Evolutionary conservation across 2,888 invertebrate species (phyloP), one percentile per base, ranked within the genome.

Genomic region (Onthophagus sagittarius): DNA sequence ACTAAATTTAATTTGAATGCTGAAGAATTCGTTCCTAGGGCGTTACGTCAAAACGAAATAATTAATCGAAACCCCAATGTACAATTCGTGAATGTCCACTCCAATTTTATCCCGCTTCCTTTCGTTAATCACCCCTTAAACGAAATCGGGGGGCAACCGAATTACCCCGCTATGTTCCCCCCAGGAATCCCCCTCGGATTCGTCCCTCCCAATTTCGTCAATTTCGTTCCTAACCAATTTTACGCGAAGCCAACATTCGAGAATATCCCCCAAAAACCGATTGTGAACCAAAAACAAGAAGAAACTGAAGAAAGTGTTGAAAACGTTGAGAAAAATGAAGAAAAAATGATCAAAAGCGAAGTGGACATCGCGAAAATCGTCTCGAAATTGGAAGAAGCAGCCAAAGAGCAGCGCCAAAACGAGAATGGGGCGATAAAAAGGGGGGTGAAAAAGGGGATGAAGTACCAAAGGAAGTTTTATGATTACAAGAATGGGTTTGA

Each of bases 11-110:
- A 75, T 67, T 77, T 85, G 65, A 85, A 86, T 75, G 86, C 86
- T 3, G 83, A 86, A 81, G 85, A 85, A 78, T 86, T 86, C 77
- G 77, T 86, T n/a, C 86, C 85, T 3, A 80, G 84, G 72, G 79
- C 81, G n/a, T 83, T 83, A 71, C 80, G 82, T 63, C 75, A 75
- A 2, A 75, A 77, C 15, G 78, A 79, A 69, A n/a, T n/a, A n/a
- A n/a, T n/a, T n/a, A n/a, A n/a, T n/a, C 65, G 78, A 32, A 78
- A 77, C 72, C 80, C 80, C 5, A 78, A 78, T 63, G 73, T 82
- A 4, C 82, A 82, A 39, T 82, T 80, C 74, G 78, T 83, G 65
- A 83, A 83, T 77, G 78, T 83, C 67, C 76, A 74, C 39, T 82
- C 82, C 3, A 83, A 82, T 76, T 83, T 83, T 77, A 80, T 84